A percentile compares a stretch with the other conserved stretches of the same genome.
Evolutionary conservation across 1,140 invertebrate species (phyloP).

Genomic region (Lepidostoma basale): DNA sequence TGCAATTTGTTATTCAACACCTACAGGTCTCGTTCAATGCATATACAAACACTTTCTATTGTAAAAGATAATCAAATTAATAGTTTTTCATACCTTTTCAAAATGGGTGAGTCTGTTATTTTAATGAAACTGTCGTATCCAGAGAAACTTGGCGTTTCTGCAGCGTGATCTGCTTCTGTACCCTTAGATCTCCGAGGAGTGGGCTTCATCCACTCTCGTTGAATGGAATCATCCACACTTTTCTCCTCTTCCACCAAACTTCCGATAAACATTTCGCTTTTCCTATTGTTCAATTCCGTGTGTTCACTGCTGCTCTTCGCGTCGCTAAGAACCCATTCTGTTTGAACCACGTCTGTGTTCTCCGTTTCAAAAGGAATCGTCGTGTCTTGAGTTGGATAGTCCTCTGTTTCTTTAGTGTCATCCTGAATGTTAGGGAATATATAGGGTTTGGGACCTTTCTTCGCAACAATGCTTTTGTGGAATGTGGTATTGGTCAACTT

Average conservation of each 20-base stretch:
- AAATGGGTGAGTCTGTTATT: constrained; percentile 72
- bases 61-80: too few relatives aligned
- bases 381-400: not conserved
- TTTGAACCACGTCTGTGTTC: constrained; percentile 20
- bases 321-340: constrained; percentile 43
- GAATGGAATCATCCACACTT: not conserved
- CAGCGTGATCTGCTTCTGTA: constrained; percentile 37
- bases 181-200: not conserved
- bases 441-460: constrained; percentile 36
- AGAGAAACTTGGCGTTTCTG: constrained; percentile 63
- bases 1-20: too few relatives aligned
- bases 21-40: too few relatives aligned
- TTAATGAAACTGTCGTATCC: constrained; percentile 72
- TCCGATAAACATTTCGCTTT: constrained; percentile 2
- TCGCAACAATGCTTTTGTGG: constrained; percentile 28
- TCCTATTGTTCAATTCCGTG: constrained; percentile 42
- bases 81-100: constrained; percentile 47
- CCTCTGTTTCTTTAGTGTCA: not conserved
- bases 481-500: constrained; percentile 22
- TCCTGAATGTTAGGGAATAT: not conserved
- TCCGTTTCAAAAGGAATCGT: not conserved
- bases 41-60: too few relatives aligned
- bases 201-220: not conserved
- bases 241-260: constrained; percentile 2
- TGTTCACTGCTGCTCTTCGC: constrained; percentile 19